phyloP scores from a whole-genome alignment of 2,888 invertebrate species.

The Pseudococcus viburni region DNA sequence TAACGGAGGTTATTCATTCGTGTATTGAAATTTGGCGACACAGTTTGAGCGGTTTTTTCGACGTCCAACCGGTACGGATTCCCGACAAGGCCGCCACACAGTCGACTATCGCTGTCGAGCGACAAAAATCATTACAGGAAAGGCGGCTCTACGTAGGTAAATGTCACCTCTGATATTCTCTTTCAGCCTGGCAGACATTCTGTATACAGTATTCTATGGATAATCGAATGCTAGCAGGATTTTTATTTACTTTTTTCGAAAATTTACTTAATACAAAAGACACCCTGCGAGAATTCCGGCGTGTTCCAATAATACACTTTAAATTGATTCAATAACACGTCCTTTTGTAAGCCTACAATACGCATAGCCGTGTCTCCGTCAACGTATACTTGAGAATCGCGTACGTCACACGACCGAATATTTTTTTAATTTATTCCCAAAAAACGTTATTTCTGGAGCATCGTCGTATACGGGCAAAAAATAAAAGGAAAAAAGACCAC shows the following conservation, averaged over 20 bases:
- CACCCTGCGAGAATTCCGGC: not conserved
- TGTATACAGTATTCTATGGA: not conserved
- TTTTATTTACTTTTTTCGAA: not conserved
- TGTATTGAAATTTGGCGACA: not conserved
- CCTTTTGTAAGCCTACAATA: not conserved
- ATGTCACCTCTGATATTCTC: not conserved
- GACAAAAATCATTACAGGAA: not conserved
- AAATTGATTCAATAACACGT: constrained; percentile 20
- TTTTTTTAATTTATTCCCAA: constrained; percentile 2
- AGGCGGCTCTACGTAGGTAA: not conserved
- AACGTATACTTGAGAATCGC: not conserved
- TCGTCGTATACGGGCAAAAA: not conserved
- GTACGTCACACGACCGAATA: not conserved
- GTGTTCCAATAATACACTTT: not conserved
- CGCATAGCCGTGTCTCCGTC: not conserved
- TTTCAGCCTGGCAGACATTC: not conserved
- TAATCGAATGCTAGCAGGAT: too few species aligned
- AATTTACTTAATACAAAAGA: not conserved
- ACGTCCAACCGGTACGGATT: not conserved
- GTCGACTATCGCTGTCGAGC: not conserved
- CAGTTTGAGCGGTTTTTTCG: not conserved
- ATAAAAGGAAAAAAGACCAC: not conserved
- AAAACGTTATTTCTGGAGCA: not conserved
- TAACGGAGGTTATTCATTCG: not conserved
- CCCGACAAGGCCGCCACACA: not conserved